Evolutionary conservation across 92 coral and sea anemone species (phyloP).

Genomic region (Parazoanthus darwini): DNA sequence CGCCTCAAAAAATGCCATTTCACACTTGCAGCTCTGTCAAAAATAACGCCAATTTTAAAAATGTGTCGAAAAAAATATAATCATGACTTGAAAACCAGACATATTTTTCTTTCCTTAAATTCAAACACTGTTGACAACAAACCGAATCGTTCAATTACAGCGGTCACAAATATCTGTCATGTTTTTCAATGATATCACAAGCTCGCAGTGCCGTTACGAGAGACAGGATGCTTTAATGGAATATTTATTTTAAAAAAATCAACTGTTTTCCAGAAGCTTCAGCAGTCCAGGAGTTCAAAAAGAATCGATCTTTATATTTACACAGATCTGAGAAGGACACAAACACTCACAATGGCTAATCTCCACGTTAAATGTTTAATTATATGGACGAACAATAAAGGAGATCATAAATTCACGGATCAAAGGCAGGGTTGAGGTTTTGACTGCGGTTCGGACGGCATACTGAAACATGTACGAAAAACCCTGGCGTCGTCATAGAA

Average conservation of each 20-base stretch:
- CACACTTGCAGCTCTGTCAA: not conserved
- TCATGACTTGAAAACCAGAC: not conserved
- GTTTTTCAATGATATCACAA: not conserved
- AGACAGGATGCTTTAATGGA: not conserved
- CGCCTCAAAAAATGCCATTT: not conserved
- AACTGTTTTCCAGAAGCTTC: not conserved
- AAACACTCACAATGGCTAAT: not conserved
- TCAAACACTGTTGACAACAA: not conserved
- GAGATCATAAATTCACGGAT: not conserved
- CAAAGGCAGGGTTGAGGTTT: not conserved
- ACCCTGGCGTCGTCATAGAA: conserved; percentile 3
- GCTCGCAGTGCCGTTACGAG: not conserved
- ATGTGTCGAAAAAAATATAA: not conserved
- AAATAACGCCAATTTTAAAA: not conserved
- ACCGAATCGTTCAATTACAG: conserved; percentile 1
- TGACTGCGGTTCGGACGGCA: conserved; percentile 1
- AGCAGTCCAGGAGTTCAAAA: not conserved
- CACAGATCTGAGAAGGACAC: not conserved
- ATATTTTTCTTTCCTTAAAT: not conserved
- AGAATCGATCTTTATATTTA: too few species aligned
- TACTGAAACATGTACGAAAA: not conserved
- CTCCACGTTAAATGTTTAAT: not conserved
- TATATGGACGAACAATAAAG: not conserved
- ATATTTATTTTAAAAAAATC: too few species aligned
- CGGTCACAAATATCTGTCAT: not conserved